Base-by-base conservation (phyloP, 2,113 vertebrate species). In the Dipodomys ordii region DNA sequence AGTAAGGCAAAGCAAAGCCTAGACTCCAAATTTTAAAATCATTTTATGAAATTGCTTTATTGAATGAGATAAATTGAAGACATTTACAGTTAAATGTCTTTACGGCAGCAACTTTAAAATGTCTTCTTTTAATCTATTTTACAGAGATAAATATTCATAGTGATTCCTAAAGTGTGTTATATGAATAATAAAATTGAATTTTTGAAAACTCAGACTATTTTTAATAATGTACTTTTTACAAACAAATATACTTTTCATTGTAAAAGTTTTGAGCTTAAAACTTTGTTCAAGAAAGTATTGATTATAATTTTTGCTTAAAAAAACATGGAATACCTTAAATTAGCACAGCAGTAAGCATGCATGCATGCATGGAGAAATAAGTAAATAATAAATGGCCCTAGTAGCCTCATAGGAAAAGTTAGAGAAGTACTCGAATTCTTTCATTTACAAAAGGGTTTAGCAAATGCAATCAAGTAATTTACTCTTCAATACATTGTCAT, bases 401-500 rank as follows among this genome's bases (percentile, higher is more conserved):
- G 79, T 91, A 76, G 25, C 35, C 22, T 32, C 39, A 53, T 23
- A 69, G 15, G 39, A 19, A 18, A 88, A 87, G 71, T 60, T 27
- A 87, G 20, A 92, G 6, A 4, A 10, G 0, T n/a, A 19, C 30
- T 12, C 27, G 44, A 83, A 92, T 35, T 90, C 13, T 11, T 95
- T 93, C 46, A 69, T 73, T 96, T 96, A 88, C 77, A 91, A 91
- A 93, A 86, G 22, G 39, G 87, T 13, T 82, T 62, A 62, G 65
- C 23, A 93, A 93, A 93, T 12, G 1, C 23, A 81, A 78, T 20
- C 0, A 2, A 46, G 62, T 53, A 9, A 15, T 39, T 81, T 49
- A 19, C 35, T 76, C 7, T 76, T 7, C 18, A 44, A 35, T 79
- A 73, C 4, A 18, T 84, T 82, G 81, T 60, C 94, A 57, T 0